phyloP scores from a whole-genome alignment of 2,797 vertebrate genomes.

The Manis crassicaudata region DNA sequence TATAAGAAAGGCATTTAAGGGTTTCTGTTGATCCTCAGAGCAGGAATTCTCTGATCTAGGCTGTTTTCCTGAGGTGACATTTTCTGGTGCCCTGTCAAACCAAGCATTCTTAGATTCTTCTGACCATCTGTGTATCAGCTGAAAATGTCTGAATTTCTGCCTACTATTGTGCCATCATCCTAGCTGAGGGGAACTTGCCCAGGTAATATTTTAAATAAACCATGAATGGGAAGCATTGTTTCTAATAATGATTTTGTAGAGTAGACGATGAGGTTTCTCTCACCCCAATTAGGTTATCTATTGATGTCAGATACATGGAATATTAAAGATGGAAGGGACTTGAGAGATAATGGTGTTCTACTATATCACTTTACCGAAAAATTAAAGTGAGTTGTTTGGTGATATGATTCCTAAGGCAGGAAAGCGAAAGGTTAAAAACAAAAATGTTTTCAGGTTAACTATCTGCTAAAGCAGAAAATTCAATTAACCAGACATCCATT shows the following conservation, averaged over 20 bases:
- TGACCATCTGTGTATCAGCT: not conserved
- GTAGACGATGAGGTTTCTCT: not conserved
- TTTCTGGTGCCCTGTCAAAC: not conserved
- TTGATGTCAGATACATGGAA: not conserved
- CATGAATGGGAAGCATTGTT: not conserved
- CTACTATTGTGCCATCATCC: not conserved
- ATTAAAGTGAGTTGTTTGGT: not conserved
- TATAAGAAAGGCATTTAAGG: not conserved
- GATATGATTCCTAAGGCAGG: not conserved
- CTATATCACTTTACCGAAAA: not conserved
- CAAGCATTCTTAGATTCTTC: not conserved
- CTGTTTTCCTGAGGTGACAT: not conserved
- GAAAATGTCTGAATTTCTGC: not conserved
- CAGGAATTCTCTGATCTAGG: not conserved
- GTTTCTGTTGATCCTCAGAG: conserved; percentile 58
- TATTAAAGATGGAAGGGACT: not conserved
- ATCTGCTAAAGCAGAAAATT: conserved; percentile 47
- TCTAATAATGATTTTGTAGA: not conserved
- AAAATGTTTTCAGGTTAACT: conserved; percentile 14
- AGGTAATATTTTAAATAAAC: conserved; percentile 40
- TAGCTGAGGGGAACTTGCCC: not conserved
- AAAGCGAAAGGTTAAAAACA: conserved; percentile 18
- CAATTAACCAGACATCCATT: conserved; percentile 21
- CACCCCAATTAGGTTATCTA: not conserved
- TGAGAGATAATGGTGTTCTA: not conserved